These are phyloP conservation scores for Alauda arvensis DNA, from an alignment of 2,797 vertebrate genomes.

Conservation along the genomic window DNA sequence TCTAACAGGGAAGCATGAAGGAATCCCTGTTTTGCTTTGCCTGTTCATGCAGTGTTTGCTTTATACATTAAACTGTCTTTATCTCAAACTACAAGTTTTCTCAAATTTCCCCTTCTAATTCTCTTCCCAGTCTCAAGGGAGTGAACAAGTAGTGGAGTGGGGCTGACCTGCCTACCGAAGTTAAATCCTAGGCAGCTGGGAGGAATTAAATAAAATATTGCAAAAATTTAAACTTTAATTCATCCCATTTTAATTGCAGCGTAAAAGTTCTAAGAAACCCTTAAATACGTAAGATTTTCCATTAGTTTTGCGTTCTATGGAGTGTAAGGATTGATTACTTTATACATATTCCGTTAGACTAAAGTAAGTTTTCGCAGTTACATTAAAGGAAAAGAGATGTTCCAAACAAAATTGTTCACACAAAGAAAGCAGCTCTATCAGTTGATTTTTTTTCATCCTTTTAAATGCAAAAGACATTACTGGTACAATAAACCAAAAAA, in stretches of 20 bases:
- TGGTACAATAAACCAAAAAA: neutral
- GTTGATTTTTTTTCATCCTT: neutral
- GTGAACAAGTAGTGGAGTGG: rapidly evolving
- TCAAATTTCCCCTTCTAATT: neutral
- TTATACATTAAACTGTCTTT: neutral
- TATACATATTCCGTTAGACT: neutral
- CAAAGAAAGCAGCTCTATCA: neutral
- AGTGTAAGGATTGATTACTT: neutral
- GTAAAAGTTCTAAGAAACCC: neutral
- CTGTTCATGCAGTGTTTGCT: rapidly evolving
- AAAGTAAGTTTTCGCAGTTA: neutral
- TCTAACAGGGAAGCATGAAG: neutral
- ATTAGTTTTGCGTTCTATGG: neutral
- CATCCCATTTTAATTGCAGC: neutral
- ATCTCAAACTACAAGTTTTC: neutral
- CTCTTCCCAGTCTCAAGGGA: neutral
- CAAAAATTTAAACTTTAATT: neutral
- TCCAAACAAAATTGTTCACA: neutral
- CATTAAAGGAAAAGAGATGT: neutral
- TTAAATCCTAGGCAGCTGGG: neutral
- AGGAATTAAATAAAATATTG: neutral
- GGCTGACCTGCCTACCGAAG: neutral
- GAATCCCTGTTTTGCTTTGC: neutral
- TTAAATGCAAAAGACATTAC: neutral
- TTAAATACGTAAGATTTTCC: neutral